Evolutionary conservation across 2,888 invertebrate species (phyloP).

Genomic region (Cantharis rufa): DNA sequence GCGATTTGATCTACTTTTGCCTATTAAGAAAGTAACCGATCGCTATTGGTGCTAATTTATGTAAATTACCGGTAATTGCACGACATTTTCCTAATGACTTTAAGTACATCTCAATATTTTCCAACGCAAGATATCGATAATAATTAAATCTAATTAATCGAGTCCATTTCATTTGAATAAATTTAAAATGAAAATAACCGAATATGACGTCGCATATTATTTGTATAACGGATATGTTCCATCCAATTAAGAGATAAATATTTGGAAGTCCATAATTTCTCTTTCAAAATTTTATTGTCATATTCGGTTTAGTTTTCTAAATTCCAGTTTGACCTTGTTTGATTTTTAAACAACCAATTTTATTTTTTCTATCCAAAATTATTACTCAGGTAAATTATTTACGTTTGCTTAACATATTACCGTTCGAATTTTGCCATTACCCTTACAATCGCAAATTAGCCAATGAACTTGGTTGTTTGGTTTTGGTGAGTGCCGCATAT

Average conservation of each 20-base stretch:
- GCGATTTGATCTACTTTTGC: not conserved
- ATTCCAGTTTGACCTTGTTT: not conserved
- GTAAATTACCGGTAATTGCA: not conserved
- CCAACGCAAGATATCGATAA: not conserved
- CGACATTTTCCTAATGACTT: not conserved
- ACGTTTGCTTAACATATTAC: not conserved
- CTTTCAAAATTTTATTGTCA: not conserved
- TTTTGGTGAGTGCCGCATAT: slow-evolving; percentile 33
- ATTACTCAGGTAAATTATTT: not conserved
- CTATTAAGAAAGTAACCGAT: not conserved
- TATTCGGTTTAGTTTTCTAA: not conserved
- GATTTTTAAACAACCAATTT: slow-evolving; percentile 3
- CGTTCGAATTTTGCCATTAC: not conserved
- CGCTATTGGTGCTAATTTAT: not conserved
- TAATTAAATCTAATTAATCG: not conserved
- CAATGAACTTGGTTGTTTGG: slow-evolving; percentile 38
- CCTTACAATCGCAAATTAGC: slow-evolving; percentile 24
- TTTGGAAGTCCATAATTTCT: not conserved
- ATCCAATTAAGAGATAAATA: not conserved
- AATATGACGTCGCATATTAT: not conserved
- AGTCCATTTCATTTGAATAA: not conserved
- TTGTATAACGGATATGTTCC: not conserved
- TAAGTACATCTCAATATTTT: not conserved
- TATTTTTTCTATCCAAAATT: not conserved
- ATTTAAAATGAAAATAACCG: not conserved